Conservation (phyloP, 2,888 invertebrate genomes). For the Sphaerophoria taeniata region DNA sequence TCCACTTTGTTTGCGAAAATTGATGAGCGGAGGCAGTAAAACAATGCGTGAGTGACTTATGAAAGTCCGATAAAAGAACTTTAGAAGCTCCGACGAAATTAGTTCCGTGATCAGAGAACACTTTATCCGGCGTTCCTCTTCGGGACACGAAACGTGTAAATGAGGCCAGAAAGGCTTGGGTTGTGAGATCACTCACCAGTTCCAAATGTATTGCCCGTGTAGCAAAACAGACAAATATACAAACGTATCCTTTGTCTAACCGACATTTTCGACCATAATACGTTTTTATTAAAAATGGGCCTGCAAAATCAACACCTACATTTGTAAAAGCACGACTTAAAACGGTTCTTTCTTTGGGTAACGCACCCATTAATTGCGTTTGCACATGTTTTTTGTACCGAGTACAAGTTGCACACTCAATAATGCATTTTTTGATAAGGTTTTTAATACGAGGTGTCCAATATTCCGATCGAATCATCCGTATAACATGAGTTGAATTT, state of each 20-base stretch:
- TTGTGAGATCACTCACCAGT: slow-evolving; percentile 10
- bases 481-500: slow-evolving; percentile 4
- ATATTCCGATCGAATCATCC: slow-evolving; percentile 1
- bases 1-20: neutral
- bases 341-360: slow-evolving; percentile 6
- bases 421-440: slow-evolving; percentile 7
- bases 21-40: neutral
- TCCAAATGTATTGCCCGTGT: neutral
- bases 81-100: slow-evolving; percentile 5
- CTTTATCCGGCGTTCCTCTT: neutral
- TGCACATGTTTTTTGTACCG: slow-evolving; percentile 9
- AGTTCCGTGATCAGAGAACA: slow-evolving; percentile 1
- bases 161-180: slow-evolving; percentile 8
- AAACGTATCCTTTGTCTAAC: slow-evolving; percentile 4
- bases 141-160: slow-evolving; percentile 10
- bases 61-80: neutral
- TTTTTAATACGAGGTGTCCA: slow-evolving; percentile 4
- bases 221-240: slow-evolving; percentile 1
- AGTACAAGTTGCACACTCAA: neutral
- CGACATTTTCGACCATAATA: slow-evolving; percentile 12
- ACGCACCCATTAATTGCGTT: slow-evolving; percentile 20
- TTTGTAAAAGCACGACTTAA: neutral
- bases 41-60: neutral
- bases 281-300: slow-evolving; percentile 2
- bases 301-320: slow-evolving; percentile 2